Evolutionary conservation across 2,797 vertebrate species (phyloP).

Genomic region (Craterocephalus amniculus): DNA sequence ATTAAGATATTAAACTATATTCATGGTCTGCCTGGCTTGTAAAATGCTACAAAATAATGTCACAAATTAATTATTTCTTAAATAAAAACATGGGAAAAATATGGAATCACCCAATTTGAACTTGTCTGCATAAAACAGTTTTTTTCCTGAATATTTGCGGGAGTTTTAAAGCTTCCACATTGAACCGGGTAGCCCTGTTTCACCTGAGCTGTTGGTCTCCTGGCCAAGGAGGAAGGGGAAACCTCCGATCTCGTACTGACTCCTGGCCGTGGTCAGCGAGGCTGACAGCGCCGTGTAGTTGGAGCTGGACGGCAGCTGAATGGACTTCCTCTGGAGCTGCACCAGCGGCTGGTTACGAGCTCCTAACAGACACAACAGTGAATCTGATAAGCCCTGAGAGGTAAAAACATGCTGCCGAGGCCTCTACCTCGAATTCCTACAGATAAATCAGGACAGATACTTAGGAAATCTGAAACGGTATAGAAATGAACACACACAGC

Average conservation of each 20-base stretch:
- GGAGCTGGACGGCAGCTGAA: slow-evolving; percentile 86
- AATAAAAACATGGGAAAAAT: background rate
- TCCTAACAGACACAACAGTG: slow-evolving; percentile 76
- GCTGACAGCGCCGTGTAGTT: slow-evolving; percentile 92
- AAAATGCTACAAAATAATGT: background rate
- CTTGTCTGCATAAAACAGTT: background rate
- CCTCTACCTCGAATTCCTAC: no score
- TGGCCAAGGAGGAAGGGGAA: slow-evolving; percentile 93
- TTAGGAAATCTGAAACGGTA: no score
- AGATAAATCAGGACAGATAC: no score
- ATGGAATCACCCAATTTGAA: background rate
- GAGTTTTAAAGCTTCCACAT: background rate
- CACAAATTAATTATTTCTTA: no score
- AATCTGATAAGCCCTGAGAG: background rate
- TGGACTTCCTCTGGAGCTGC: slow-evolving; percentile 91
- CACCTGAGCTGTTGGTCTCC: slow-evolving; percentile 90
- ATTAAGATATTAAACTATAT: no score
- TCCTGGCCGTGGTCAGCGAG: slow-evolving; percentile 89
- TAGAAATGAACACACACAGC: no score
- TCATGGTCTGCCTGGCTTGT: background rate
- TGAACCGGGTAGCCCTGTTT: background rate
- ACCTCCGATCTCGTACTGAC: slow-evolving; percentile 87
- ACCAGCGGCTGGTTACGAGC: slow-evolving; percentile 92
- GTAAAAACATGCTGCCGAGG: background rate
- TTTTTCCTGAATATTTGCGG: background rate